A percentile compares a stretch with the other conserved stretches of the same genome.
Conservation (phyloP, 1,140 invertebrate species). For the Phymorhynchus buccinoides region DNA sequence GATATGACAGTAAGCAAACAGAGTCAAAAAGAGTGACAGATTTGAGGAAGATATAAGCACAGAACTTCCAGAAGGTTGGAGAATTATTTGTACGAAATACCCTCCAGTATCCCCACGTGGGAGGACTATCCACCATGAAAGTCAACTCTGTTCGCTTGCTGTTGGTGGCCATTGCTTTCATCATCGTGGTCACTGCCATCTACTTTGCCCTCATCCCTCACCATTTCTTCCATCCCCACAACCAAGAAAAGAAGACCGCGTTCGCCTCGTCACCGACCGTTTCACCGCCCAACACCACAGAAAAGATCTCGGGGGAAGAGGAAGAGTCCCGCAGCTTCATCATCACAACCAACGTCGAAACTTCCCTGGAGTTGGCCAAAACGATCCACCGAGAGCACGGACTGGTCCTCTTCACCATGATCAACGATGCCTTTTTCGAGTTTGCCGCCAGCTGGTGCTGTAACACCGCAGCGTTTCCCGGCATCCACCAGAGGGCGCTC, state of each 20-base stretch:
- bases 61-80: too few species aligned
- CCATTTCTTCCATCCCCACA: not conserved
- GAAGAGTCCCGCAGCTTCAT: not conserved
- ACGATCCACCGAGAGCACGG: slow-evolving; percentile 7
- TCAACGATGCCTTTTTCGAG: slow-evolving; percentile 62
- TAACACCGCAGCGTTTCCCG: slow-evolving; percentile 57
- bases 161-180: not conserved
- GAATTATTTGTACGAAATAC: too few species aligned
- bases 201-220: not conserved
- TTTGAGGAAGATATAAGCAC: too few species aligned
- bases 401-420: slow-evolving; percentile 55
- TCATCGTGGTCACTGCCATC: not conserved
- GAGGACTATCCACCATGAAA: too few species aligned
- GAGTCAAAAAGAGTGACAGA: too few species aligned
- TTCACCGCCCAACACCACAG: too few species aligned
- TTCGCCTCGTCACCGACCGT: not conserved
- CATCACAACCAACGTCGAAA: not conserved
- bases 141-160: not conserved
- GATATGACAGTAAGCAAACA: too few species aligned
- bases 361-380: not conserved
- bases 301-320: not conserved
- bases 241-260: not conserved
- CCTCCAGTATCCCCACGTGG: too few species aligned
- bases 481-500: slow-evolving; percentile 56
- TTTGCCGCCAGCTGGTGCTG: slow-evolving; percentile 64